phyloP scores from a whole-genome alignment of 2,797 vertebrate species.

The Manis crassicaudata region DNA sequence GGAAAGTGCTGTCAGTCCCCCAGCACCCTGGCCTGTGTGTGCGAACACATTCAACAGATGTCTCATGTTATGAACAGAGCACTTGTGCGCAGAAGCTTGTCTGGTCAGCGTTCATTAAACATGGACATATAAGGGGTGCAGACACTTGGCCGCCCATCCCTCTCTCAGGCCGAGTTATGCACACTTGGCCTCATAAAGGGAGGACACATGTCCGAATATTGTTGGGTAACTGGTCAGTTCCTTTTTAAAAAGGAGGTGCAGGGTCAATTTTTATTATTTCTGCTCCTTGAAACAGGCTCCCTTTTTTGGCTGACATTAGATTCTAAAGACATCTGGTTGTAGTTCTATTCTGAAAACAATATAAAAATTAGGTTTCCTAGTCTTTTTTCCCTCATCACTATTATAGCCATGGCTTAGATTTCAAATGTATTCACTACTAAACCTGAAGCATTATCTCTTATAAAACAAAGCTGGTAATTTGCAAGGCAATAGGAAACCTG shows the following conservation, averaged over 20 bases:
- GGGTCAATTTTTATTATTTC: background rate
- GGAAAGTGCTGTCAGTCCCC: background rate
- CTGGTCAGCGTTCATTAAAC: conserved; percentile 60
- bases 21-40: background rate
- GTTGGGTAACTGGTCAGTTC: background rate
- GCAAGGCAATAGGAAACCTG: background rate
- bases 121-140: conserved; percentile 65
- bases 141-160: background rate
- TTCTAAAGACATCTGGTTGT: background rate
- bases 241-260: background rate
- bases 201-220: background rate
- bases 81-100: background rate
- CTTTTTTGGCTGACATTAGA: background rate
- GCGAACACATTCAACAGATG: conserved; percentile 14
- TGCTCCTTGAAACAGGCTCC: background rate
- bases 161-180: too few relatives aligned
- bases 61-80: conserved; percentile 57
- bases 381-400: background rate
- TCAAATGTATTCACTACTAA: background rate
- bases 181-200: background rate
- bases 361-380: background rate
- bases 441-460: background rate
- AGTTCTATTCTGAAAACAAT: background rate
- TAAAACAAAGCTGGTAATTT: background rate
- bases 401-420: background rate